Evolutionary conservation across 2,113 vertebrate species (phyloP), one percentile per base, ranked within the genome.

Genomic region (Coptodon rendalli): DNA sequence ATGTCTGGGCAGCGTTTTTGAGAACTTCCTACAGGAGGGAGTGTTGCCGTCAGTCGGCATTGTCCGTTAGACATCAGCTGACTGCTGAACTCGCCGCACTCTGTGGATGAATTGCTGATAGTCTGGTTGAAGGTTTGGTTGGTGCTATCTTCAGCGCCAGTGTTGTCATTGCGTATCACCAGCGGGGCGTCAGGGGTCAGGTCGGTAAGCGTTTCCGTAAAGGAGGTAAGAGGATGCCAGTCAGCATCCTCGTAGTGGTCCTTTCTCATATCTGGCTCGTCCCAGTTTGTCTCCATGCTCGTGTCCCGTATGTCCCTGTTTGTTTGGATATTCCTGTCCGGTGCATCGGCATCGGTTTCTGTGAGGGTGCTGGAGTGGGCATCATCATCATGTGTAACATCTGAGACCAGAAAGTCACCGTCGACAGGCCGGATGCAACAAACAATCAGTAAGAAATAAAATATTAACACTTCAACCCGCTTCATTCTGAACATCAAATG

Each of bases 1-100:
- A 97, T 95, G 29, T 97, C 97, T 0, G 97, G 97, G 86, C 97
- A 97, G 34, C 53, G 90, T 17, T 89, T 89, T 10, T 93, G 81
- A 14, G 93, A 93, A 6, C 93, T 87, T 0, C 96, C 96, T 14
- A 94, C 89, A 4, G 96, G 95, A 0, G 96, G 97, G 36, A 97
- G 61, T 0, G 92, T 97, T 10, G 97, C 97, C 4, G 36, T 90
- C 7, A 97, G 91, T 43, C 89, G 94, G 27, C 97, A 97, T 59
- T 90, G 96, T 0, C 97, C 97, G 0, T 95, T 86, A 16, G 96
- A 87, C 36, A 92, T 91, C 48, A 96, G 86, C 13, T 89, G 89
- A 89, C 93, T 86, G 87, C 88, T 93, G 81, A 73, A 92, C 57
- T 93, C 82, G 0, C 89, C 91, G 2, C 94, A 93, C 2, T 50